Percentiles rank a stretch among this genome's conserved stretches.
phyloP scores from a whole-genome alignment of 2,113 vertebrate species.

The Plectropomus leopardus region DNA sequence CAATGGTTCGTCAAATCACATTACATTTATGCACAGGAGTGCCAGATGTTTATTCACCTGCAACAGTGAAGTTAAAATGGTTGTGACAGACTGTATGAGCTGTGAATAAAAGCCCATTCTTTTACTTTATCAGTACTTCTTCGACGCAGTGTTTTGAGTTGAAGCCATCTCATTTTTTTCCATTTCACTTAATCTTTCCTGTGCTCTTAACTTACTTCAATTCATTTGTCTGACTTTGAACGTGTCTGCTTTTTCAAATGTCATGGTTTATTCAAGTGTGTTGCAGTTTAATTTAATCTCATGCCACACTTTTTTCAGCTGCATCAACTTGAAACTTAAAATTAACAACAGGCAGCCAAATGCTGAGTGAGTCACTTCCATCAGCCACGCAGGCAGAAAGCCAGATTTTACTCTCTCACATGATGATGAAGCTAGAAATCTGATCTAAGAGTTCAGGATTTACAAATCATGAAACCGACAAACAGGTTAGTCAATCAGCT shows the following conservation, averaged over 20 bases:
- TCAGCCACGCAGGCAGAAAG: not conserved
- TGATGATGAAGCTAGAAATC: not conserved
- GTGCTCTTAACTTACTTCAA: not conserved
- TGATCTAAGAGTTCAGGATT: not conserved
- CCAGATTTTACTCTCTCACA: not conserved
- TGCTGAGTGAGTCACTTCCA: not conserved
- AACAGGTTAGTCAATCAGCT: not conserved
- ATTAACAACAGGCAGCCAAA: constrained; percentile 1
- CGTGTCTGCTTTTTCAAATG: not conserved
- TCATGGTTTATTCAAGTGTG: not conserved
- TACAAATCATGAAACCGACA: too few relatives aligned
- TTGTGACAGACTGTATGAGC: not conserved
- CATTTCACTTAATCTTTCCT: not conserved
- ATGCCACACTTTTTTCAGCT: not conserved
- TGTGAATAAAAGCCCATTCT: not conserved
- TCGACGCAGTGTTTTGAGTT: not conserved
- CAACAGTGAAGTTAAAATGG: not conserved
- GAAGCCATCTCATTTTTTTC: not conserved
- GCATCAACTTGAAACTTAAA: not conserved
- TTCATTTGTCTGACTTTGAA: not conserved
- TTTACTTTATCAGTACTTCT: not conserved
- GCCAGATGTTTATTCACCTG: too few relatives aligned
- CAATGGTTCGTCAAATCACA: too few relatives aligned
- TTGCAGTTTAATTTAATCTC: not conserved
- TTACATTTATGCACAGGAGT: not conserved